Evolutionary conservation across 2,888 invertebrate species (phyloP), one percentile per base, ranked within the genome.

Genomic region (Chirona hameri): DNA sequence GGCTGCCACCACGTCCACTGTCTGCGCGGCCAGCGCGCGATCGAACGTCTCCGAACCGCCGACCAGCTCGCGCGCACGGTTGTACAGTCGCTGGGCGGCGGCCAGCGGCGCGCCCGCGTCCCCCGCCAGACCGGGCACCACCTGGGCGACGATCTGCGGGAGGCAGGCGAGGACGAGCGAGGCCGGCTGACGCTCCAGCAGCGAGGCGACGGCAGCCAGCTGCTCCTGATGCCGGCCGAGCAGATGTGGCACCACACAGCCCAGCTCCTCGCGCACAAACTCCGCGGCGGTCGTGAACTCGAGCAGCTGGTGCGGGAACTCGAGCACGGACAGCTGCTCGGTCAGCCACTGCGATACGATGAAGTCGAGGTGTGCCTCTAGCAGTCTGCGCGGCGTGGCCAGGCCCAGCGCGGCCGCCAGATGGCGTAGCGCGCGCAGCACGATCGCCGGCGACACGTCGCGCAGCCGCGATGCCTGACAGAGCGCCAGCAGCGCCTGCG

Each of bases 191-290:
- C 24, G 76, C 24, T 21, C 27, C 76, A 76, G 46, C 24, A 76
- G 46, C 39, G 0, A 10, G 10, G 76, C 39, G 39, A 46, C 76
- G 1, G 7, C 76, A 24, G 46, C 46, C 39, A 76, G 46, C 39
- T 39, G 24, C 7, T 24, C 46, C 10, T 24, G 39, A 39, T 46
- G 46, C 14, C 76, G 24, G 24, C 39, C 76, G 9, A 76, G 39
- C 39, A 76, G 76, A 39, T 76, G 76, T 7, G 76, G 76, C 76
- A 76, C 76, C 76, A 76, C 76, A 21, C 39, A 46, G 24, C 24
- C 46, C 76, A 76, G 39, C 46, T 76, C 39, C 24, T 21, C 76
- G 9, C 10, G 5, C 21, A 76, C 24, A 31, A 76, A 76, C 76
- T 76, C 76, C 24, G 21, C 46, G 39, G 76, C 46, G 1, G 76